Evolutionary conservation across 1,140 invertebrate genomes (phyloP), one percentile per base, ranked within the genome.

Genomic region (Ceratina australensis): DNA sequence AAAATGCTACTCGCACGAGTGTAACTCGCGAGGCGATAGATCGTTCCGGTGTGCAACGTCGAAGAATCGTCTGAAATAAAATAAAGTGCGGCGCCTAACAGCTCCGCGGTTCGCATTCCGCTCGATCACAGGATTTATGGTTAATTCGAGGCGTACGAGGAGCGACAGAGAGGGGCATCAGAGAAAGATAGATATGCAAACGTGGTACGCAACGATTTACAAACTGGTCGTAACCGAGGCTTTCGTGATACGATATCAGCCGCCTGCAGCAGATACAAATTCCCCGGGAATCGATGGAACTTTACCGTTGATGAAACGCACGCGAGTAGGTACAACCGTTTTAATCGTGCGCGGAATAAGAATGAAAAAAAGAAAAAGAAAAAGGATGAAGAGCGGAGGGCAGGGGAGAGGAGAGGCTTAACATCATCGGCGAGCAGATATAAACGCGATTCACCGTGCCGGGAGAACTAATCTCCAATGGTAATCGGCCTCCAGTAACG

Each of bases 391-490:
- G 33, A 42, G 33, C 20, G 4, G 18, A 24, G 7, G 13, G 20
- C 7, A 10, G n/a, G n/a, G 33, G 33, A 28, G 4, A 57, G 22
- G 24, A 52, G 50, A 15, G 2, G 18, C 28, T 5, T 22, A 76
- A 68, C 74, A 63, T 71, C 68, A 47, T 18, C 52, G 42, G n/a
- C 54, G 50, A 63, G 74, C 80, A 81, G 83, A 81, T 80, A 74
- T 85, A 86, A 86, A 82, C 85, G 81, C 84, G 75, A 81, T 85
- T 42, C 33, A 42, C 33, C 88, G 12, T 84, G 86, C 86, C 86
- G 88, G 83, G 83, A 82, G 89, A 88, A 88, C 89, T 89, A 90
- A 91, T 91, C 89, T 90, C 87, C 84, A 86, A 90, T 87, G 87
- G 82, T 84, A 83, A 89, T 84, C 84, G 82, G 81, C 75, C 87